Percentiles rank a stretch among this genome's conserved stretches.
phyloP scores from a whole-genome alignment of 2,113 vertebrate genomes.

The Actinemys pallida region DNA sequence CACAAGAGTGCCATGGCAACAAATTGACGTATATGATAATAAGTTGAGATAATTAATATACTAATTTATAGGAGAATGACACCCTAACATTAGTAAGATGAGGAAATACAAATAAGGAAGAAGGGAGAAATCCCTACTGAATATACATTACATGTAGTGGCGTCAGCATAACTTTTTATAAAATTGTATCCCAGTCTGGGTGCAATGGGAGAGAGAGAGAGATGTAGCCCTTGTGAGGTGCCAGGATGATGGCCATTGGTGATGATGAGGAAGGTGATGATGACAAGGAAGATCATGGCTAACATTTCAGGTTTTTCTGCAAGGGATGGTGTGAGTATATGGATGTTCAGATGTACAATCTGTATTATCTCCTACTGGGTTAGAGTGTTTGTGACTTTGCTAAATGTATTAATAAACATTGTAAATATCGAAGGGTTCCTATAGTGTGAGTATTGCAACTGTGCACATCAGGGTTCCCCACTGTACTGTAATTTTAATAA shows the following conservation, averaged over 20 bases:
- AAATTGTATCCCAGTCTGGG: background rate
- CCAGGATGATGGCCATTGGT: background rate
- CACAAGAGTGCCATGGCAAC: background rate
- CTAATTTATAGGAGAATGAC: background rate
- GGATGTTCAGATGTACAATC: background rate
- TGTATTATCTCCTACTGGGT: background rate
- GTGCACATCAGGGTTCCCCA: background rate
- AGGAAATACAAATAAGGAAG: background rate
- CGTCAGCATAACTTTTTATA: background rate
- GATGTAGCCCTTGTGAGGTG: background rate
- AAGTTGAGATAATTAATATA: background rate
- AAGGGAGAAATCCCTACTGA: background rate
- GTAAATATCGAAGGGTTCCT: background rate
- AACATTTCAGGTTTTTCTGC: background rate
- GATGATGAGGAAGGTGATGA: background rate
- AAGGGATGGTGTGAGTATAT: background rate
- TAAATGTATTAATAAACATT: background rate
- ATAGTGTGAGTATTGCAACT: background rate
- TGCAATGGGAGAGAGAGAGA: background rate
- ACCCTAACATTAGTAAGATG: background rate
- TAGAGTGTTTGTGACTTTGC: background rate
- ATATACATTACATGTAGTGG: background rate
- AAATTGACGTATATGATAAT: background rate
- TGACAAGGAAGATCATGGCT: background rate
- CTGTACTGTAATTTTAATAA: background rate